Conservation (phyloP, 2,888 invertebrate species). For the Blera fallax region DNA sequence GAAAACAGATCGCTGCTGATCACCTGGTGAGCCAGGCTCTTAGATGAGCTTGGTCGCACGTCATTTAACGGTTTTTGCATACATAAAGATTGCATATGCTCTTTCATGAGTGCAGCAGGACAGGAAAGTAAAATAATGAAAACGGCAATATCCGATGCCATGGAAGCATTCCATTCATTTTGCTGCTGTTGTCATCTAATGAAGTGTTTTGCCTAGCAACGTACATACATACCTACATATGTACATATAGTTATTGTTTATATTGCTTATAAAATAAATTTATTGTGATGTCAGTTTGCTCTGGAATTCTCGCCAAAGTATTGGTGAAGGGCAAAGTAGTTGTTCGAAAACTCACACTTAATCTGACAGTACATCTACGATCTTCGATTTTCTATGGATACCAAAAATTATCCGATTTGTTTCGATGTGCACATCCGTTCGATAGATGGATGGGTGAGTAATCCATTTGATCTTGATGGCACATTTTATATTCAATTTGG, state of each 20-base stretch:
- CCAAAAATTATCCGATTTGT: conserved; percentile 59
- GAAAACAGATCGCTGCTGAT: conserved; percentile 72
- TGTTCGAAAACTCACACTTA: conserved; percentile 10
- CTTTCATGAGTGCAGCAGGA: conserved; percentile 57
- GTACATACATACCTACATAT: too few species aligned
- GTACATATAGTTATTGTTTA: conserved; percentile 64
- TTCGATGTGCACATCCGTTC: conserved; percentile 63
- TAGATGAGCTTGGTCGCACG: conserved; percentile 67
- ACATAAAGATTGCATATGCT: conserved; percentile 61
- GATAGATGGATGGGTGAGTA: conserved; percentile 36
- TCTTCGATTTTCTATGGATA: conserved; percentile 44
- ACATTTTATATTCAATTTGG: conserved; percentile 19
- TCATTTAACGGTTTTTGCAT: conserved; percentile 72
- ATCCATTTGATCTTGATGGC: conserved; percentile 55
- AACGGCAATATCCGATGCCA: conserved; percentile 49
- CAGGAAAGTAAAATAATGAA: conserved; percentile 66
- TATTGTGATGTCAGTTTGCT: conserved; percentile 41
- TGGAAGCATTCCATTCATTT: conserved; percentile 38
- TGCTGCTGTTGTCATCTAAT: conserved; percentile 42
- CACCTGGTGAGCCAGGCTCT: conserved; percentile 64
- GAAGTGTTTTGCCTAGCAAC: conserved; percentile 56
- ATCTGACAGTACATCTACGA: conserved; percentile 58
- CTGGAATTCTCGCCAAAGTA: background rate
- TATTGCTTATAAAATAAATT: conserved; percentile 63
- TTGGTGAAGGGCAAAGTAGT: conserved; percentile 40